These are phyloP conservation scores for Ruditapes philippinarum DNA, from an alignment of 1,140 invertebrate genomes.

Conservation along the genomic window DNA sequence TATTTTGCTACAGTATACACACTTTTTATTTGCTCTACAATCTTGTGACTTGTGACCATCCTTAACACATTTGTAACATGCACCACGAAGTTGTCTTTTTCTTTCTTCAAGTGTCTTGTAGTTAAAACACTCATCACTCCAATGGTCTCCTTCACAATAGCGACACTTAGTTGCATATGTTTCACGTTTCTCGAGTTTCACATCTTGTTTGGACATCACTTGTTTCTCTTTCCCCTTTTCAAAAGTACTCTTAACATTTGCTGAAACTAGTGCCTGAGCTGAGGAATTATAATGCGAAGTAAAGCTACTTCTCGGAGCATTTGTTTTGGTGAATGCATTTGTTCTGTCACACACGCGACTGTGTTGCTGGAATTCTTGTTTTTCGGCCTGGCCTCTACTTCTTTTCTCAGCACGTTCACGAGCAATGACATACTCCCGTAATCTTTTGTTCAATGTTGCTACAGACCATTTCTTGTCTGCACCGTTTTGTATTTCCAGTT, in stretches of 20 bases:
- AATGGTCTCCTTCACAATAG: slow-evolving; percentile 14
- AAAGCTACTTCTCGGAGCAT: neutral
- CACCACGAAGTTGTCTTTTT: neutral
- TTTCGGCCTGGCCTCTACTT: neutral
- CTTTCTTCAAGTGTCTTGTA: slow-evolving; percentile 10
- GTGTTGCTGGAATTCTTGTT: neutral
- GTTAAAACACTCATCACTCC: slow-evolving; percentile 11
- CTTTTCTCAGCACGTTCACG: neutral
- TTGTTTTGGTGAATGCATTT: neutral
- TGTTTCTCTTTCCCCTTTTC: neutral
- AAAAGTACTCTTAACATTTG: too few species aligned
- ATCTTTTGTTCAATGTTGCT: neutral
- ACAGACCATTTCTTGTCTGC: neutral
- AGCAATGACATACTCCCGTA: neutral
- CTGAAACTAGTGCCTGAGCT: too few species aligned
- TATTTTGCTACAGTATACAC: slow-evolving; percentile 18
- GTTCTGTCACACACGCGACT: neutral
- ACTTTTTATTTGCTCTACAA: slow-evolving; percentile 21
- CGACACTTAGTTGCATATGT: neutral
- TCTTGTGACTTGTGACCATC: neutral
- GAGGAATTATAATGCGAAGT: too few species aligned
- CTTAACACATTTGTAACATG: slow-evolving; percentile 16
- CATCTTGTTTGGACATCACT: neutral
- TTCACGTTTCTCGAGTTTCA: neutral
- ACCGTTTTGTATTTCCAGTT: neutral